Conservation (phyloP, 2,888 invertebrate genomes). For the Cyclophora punctaria region DNA sequence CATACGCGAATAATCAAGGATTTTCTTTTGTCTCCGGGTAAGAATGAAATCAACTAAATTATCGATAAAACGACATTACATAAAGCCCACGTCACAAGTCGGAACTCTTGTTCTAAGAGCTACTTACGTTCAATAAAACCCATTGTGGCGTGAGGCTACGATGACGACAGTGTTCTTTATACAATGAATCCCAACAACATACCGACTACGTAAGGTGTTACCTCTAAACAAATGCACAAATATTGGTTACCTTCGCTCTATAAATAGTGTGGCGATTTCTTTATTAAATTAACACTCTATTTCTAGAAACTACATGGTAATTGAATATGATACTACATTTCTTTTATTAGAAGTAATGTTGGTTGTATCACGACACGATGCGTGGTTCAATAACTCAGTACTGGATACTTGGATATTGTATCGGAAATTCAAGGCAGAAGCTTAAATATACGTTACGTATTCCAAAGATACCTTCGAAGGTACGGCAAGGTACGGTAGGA, state of each 20-base stretch:
- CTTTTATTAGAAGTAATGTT: too few relatives aligned
- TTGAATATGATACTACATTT: too few relatives aligned
- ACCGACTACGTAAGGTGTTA: neutral
- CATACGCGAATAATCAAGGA: too few relatives aligned
- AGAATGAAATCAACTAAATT: constrained; percentile 5
- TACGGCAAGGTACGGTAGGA: too few relatives aligned
- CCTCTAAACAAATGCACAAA: constrained; percentile 12
- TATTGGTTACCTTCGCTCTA: constrained; percentile 11
- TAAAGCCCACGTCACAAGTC: constrained; percentile 13
- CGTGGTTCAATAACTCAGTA: too few relatives aligned
- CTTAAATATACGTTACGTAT: too few relatives aligned
- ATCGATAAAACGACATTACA: constrained; percentile 18
- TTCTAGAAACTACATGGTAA: constrained; percentile 1
- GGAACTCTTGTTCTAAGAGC: constrained; percentile 33
- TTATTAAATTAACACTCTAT: constrained; percentile 16
- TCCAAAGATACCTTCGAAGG: too few relatives aligned
- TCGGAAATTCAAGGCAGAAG: too few relatives aligned
- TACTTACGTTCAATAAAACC: constrained; percentile 41
- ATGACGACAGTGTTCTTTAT: constrained; percentile 39
- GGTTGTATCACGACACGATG: too few relatives aligned
- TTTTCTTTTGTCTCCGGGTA: too few relatives aligned
- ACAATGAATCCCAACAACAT: constrained; percentile 26
- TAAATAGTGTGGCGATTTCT: constrained; percentile 7
- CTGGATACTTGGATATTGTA: too few relatives aligned
- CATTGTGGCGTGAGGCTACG: constrained; percentile 31